A percentile compares a stretch with the other conserved stretches of the same genome.
Conservation (phyloP, 1,140 invertebrate species). For the Pseudomyrmex gracilis region DNA sequence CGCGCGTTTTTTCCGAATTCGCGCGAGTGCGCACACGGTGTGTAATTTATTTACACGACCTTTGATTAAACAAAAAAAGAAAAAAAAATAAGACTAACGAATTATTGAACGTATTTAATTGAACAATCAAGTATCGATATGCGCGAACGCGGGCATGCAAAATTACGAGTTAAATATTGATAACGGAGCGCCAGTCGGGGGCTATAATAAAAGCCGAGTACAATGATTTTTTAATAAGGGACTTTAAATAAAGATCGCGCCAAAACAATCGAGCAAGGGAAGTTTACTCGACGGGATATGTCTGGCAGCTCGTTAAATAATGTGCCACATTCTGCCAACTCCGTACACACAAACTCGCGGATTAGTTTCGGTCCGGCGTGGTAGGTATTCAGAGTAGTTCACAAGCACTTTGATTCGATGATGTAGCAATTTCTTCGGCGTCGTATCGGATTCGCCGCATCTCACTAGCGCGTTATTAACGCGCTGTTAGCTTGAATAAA, state of each 20-base stretch:
- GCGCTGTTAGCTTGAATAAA: not conserved
- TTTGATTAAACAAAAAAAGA: too few species aligned
- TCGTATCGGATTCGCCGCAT: slow-evolving; percentile 16
- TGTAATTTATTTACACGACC: not conserved
- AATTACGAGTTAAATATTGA: not conserved
- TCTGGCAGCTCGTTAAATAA: slow-evolving; percentile 50
- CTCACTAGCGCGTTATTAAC: slow-evolving; percentile 21
- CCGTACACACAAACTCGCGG: slow-evolving; percentile 37
- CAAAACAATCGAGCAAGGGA: slow-evolving; percentile 21
- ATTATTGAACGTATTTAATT: slow-evolving; percentile 18
- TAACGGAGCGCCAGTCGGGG: too few species aligned
- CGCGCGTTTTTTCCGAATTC: not conserved
- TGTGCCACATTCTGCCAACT: slow-evolving; percentile 30
- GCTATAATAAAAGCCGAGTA: not conserved
- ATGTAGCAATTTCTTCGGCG: slow-evolving; percentile 5
- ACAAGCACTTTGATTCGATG: slow-evolving; percentile 42
- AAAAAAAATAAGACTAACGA: slow-evolving; percentile 1
- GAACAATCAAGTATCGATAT: not conserved
- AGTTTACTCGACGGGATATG: slow-evolving; percentile 25
- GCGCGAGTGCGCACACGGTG: not conserved
- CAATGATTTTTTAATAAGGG: slow-evolving; percentile 44
- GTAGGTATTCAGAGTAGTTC: slow-evolving; percentile 19
- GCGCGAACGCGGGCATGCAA: not conserved
- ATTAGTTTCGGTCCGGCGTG: slow-evolving; percentile 49
- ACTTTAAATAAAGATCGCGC: slow-evolving; percentile 52